Evolutionary conservation across 2,797 vertebrate genomes (phyloP), one percentile per base, ranked within the genome.

Genomic region (Scomberomorus guttatus): DNA sequence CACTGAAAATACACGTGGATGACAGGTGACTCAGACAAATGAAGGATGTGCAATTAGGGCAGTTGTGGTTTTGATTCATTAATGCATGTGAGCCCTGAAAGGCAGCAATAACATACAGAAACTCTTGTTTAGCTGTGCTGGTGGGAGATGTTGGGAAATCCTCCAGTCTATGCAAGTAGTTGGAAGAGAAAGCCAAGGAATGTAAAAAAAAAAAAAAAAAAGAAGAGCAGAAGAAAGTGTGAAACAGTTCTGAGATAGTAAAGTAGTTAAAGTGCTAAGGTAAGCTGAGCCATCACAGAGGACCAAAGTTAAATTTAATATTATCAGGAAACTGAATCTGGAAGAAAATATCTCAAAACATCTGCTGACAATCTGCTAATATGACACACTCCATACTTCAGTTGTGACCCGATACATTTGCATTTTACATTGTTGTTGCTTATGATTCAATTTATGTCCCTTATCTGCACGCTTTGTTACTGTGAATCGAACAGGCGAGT

Each of bases 61-160:
- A 69, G 65, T 57, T 50, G 39, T 63, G 75, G 24, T 72, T 46
- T 79, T 51, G 56, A 69, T 77, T 79, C 4, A 77, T 44, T 44
- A 37, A 87, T 80, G 74, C 29, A 77, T 24, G 72, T 65, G 72
- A 61, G 89, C 81, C 91, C 91, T 93, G 82, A 92, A 74, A 81
- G 80, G 58, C 74, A 89, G 79, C 86, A 86, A 57, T 14, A 90
- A 99, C 98, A 96, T 99, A 99, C 98, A 99, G 97, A 97, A 99
- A 99, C 95, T 99, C 98, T 96, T 99, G 98, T 97, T 99, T 99
- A 96, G 97, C 97, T 95, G 97, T 99, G 95, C 98, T 99, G 96
- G 98, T 99, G 95, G 98, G 98, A 97, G 98, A 99, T 93, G 98
- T 99, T 94, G 98, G 98, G 95, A 99, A 99, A 96, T 99, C 98